These are phyloP conservation scores for Alectoris magna DNA, from an alignment of 2,797 vertebrate species.

Conservation along the genomic window DNA sequence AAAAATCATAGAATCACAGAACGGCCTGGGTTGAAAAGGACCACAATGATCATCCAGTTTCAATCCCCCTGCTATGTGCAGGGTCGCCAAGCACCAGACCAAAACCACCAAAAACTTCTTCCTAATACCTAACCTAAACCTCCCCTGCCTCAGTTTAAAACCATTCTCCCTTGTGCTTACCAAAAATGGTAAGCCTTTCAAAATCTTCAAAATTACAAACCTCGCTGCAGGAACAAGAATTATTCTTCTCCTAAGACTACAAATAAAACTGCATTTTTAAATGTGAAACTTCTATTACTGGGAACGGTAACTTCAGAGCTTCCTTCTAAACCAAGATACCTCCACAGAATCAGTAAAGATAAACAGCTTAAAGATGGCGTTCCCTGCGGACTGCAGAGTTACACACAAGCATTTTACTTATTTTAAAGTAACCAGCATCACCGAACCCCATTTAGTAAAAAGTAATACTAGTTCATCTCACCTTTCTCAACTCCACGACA, in stretches of 20 bases:
- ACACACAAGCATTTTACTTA: not conserved
- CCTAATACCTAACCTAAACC: too few species aligned
- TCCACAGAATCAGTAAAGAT: not conserved
- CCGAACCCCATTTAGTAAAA: not conserved
- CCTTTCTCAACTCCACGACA: slow-evolving; percentile 98
- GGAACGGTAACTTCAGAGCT: not conserved
- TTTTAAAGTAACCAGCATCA: not conserved
- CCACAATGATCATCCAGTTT: too few species aligned
- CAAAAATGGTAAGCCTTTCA: not conserved
- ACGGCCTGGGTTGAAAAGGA: too few species aligned
- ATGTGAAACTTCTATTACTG: not conserved
- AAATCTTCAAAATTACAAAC: not conserved
- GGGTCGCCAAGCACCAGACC: too few species aligned
- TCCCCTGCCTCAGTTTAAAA: too few species aligned
- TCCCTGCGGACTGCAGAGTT: not conserved
- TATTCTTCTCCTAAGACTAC: not conserved
- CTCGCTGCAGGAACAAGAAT: not conserved
- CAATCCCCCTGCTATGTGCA: too few species aligned
- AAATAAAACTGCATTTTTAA: not conserved
- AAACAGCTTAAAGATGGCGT: not conserved
- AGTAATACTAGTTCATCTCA: slow-evolving; percentile 69
- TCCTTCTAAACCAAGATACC: not conserved
- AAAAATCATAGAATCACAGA: not conserved
- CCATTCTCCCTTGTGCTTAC: too few species aligned
- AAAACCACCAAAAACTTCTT: too few species aligned